A percentile compares a stretch with the other conserved stretches of the same genome.
These are phyloP conservation scores for Sarcophaga carnaria DNA, from an alignment of 2,888 invertebrate species.

Conservation along the genomic window DNA sequence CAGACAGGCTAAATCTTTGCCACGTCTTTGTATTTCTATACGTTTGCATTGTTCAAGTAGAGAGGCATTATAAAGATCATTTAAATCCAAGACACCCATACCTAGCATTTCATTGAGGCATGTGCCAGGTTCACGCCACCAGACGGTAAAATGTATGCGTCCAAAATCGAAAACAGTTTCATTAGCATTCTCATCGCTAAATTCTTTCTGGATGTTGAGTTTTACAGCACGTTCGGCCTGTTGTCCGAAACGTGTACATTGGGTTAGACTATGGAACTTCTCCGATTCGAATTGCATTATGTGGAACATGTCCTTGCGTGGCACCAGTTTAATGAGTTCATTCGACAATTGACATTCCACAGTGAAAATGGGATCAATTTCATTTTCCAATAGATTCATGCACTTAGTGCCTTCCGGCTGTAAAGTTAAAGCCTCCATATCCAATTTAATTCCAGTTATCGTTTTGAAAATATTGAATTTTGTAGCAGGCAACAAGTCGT, in stretches of 20 bases:
- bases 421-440: conserved; percentile 77
- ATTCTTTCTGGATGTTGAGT: conserved; percentile 53
- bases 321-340: conserved; percentile 75
- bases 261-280: conserved; percentile 78
- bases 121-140: conserved; percentile 80
- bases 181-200: conserved; percentile 61
- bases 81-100: conserved; percentile 75
- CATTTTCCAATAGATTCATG: conserved; percentile 77
- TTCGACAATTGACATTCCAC: conserved; percentile 78
- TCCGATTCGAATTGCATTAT: conserved; percentile 80
- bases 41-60: conserved; percentile 78
- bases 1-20: conserved; percentile 75
- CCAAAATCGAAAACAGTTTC: conserved; percentile 71
- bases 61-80: conserved; percentile 76
- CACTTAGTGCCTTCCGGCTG: conserved; percentile 78
- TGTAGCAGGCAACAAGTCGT: conserved; percentile 68
- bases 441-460: conserved; percentile 75
- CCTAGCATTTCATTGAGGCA: conserved; percentile 79
- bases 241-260: conserved; percentile 78
- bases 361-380: conserved; percentile 78
- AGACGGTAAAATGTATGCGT: conserved; percentile 76
- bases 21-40: conserved; percentile 75
- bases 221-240: conserved; percentile 75
- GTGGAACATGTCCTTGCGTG: conserved; percentile 76
- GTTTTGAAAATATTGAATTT: conserved; percentile 74